Evolutionary conservation across 2,797 vertebrate species (phyloP).

Genomic region (Pseudomugil gertrudae): DNA sequence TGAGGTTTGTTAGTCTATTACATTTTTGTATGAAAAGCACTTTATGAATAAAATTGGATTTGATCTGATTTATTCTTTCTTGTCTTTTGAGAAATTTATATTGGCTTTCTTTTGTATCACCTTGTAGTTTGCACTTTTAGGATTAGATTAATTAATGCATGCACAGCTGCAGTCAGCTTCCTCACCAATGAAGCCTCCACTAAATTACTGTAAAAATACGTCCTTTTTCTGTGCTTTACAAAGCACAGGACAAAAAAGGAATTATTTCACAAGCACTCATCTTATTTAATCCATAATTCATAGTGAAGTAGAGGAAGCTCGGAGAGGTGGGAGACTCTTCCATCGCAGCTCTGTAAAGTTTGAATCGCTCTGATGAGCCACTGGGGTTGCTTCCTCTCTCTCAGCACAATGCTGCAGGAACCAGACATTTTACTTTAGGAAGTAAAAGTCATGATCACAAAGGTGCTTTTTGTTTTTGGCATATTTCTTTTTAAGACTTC

Average conservation of each 20-base stretch:
- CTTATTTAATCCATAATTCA: conserved; percentile 58
- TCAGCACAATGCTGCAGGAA: conserved; percentile 25
- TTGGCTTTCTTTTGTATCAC: too few species aligned
- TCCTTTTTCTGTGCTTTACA: too few species aligned
- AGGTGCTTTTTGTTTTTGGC: conserved; percentile 27
- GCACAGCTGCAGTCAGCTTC: too few species aligned
- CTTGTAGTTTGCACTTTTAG: too few species aligned
- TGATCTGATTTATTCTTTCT: too few species aligned
- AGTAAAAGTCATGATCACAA: conserved; percentile 8
- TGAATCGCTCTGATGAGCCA: conserved; percentile 42
- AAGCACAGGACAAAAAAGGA: not conserved
- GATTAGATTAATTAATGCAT: too few species aligned
- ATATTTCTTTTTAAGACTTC: conserved; percentile 3
- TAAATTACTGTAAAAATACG: too few species aligned
- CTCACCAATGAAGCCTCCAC: too few species aligned
- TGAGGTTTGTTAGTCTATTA: too few species aligned
- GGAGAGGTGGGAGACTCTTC: conserved; percentile 44
- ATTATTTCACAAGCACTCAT: conserved; percentile 7
- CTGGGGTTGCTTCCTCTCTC: conserved; percentile 36
- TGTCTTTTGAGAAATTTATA: too few species aligned
- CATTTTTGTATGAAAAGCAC: too few species aligned
- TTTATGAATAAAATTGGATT: too few species aligned
- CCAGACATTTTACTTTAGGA: conserved; percentile 24
- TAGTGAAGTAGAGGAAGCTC: conserved; percentile 34
- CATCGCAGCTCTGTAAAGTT: conserved; percentile 46